Conservation (phyloP, 2,888 invertebrate genomes). For the Eupeodes latifasciatus region DNA sequence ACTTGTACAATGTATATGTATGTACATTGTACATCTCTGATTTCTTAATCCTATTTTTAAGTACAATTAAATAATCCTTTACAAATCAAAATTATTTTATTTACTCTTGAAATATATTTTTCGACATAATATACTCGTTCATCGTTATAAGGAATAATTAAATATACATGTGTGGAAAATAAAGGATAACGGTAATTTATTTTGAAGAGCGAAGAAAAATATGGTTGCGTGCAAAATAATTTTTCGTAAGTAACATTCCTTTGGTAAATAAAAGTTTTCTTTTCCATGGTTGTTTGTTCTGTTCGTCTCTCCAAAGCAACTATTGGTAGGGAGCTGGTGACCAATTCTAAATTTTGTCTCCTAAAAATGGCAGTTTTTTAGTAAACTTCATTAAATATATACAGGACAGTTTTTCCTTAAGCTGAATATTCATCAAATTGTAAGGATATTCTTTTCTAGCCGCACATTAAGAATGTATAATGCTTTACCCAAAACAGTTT, state of each 20-base stretch:
- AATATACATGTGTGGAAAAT: constrained; percentile 44
- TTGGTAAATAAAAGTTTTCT: constrained; percentile 38
- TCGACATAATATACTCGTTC: background rate
- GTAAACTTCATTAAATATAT: too few species aligned
- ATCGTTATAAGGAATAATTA: constrained; percentile 42
- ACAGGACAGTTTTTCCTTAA: too few species aligned
- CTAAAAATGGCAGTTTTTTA: too few species aligned
- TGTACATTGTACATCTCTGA: background rate
- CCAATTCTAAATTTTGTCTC: too few species aligned
- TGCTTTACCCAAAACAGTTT: too few species aligned
- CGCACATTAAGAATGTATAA: too few species aligned
- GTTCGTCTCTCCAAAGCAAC: background rate
- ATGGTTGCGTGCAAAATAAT: constrained; percentile 33
- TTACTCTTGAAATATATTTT: background rate
- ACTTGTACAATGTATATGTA: too few species aligned
- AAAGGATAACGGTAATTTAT: constrained; percentile 26
- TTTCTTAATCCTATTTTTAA: too few species aligned
- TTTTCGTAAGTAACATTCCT: constrained; percentile 20
- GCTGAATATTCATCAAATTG: too few species aligned
- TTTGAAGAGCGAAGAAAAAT: background rate
- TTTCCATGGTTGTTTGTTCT: constrained; percentile 14
- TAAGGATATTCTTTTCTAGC: too few species aligned
- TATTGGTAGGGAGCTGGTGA: background rate
- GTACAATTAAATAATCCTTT: background rate
- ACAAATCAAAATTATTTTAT: constrained; percentile 11